A percentile compares a stretch with the other conserved stretches of the same genome.
These are phyloP conservation scores for Coleophora flavipennella DNA, from an alignment of 2,888 invertebrate genomes.

Conservation along the genomic window DNA sequence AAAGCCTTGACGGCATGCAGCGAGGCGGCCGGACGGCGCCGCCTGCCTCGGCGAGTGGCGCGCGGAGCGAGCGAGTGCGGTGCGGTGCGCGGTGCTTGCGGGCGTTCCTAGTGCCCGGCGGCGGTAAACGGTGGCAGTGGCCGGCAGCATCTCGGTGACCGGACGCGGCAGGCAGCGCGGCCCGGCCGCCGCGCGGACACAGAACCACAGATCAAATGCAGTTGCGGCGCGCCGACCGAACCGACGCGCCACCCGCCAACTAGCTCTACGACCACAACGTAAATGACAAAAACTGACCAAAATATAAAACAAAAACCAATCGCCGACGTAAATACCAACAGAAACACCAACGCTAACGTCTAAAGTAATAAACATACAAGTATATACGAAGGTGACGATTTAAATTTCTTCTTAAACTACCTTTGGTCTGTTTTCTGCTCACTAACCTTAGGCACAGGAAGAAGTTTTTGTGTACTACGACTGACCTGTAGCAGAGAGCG, in stretches of 20 bases:
- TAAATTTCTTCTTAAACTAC: conserved; percentile 75
- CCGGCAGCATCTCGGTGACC: too few relatives aligned
- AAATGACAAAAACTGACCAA: conserved; percentile 57
- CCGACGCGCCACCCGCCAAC: conserved; percentile 62
- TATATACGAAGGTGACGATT: conserved; percentile 71
- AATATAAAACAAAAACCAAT: conserved; percentile 57
- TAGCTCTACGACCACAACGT: conserved; percentile 68
- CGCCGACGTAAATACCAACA: conserved; percentile 64
- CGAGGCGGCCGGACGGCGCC: conserved; percentile 53
- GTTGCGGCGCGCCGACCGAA: conserved; percentile 55
- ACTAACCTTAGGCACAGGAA: conserved; percentile 99
- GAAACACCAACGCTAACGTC: conserved; percentile 71
- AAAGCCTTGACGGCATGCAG: conserved; percentile 69
- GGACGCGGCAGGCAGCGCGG: conserved; percentile 20
- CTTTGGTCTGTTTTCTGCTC: conserved; percentile 87
- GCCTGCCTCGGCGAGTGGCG: conserved; percentile 19
- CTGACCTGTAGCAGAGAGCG: conserved; percentile 99
- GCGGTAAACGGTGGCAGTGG: conserved; percentile 13
- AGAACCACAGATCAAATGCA: conserved; percentile 74
- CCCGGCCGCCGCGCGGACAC: conserved; percentile 55
- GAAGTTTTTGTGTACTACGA: conserved; percentile 99
- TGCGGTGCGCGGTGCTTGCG: conserved; percentile 51
- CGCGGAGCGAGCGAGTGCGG: conserved; percentile 16
- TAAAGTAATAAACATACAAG: conserved; percentile 71
- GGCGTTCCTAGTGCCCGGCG: conserved; percentile 15